Percentiles rank a stretch among this genome's conserved stretches.
Conservation (phyloP, 2,113 vertebrate species). For the Scytalopus superciliaris region DNA sequence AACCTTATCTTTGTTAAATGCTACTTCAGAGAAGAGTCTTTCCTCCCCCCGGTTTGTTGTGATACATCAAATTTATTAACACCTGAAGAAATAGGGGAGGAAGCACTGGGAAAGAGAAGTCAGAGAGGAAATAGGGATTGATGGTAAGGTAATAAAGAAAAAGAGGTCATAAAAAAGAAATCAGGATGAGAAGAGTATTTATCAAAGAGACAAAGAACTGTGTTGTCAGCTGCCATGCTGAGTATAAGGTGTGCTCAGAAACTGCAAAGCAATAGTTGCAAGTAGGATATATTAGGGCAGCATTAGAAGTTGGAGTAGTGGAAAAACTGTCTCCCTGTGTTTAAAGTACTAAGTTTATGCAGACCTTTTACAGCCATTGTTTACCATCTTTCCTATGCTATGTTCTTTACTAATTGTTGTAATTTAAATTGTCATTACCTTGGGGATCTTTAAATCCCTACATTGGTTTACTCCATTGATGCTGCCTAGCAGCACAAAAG, state of each 20-base stretch:
- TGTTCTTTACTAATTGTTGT: background rate
- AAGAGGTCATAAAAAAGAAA: background rate
- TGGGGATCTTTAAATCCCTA: background rate
- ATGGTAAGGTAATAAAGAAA: background rate
- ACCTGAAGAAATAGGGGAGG: background rate
- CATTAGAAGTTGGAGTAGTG: background rate
- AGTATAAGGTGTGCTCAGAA: background rate
- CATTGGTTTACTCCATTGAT: background rate
- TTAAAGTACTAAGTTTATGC: background rate
- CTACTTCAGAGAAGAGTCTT: conserved; percentile 20
- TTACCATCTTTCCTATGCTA: background rate
- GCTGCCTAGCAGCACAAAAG: background rate
- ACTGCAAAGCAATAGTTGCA: background rate
- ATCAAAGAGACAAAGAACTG: background rate
- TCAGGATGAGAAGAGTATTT: background rate
- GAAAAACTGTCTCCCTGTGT: background rate
- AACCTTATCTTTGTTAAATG: conserved; percentile 1
- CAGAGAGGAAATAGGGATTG: background rate
- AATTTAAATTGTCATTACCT: background rate
- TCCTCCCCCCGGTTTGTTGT: background rate
- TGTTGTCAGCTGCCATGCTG: background rate
- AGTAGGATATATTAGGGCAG: background rate
- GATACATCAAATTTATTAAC: background rate
- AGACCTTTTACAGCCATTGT: background rate
- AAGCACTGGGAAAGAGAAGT: background rate